These are phyloP conservation scores for Recurvirostra avosetta DNA, from an alignment of 2,113 vertebrate genomes.

Conservation along the genomic window DNA sequence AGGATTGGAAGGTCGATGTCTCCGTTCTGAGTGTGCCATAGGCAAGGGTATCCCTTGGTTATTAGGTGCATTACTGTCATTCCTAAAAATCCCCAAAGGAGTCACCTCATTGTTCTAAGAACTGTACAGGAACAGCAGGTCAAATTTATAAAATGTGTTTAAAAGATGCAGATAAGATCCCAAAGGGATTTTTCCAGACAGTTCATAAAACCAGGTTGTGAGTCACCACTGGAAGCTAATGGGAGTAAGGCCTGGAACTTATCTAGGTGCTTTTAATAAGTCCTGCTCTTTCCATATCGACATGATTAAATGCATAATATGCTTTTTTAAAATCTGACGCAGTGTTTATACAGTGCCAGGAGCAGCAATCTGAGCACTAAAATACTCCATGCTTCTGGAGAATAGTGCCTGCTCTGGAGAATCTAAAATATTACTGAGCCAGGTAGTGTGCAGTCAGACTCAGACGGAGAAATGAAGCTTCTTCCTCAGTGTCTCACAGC, in stretches of 20 bases:
- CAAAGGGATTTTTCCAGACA: conserved; percentile 25
- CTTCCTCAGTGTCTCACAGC: not conserved
- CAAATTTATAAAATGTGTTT: not conserved
- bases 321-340: not conserved
- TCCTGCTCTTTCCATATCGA: not conserved
- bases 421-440: not conserved
- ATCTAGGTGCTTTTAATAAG: conserved; percentile 23
- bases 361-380: not conserved
- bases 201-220: not conserved
- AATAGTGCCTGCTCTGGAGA: not conserved
- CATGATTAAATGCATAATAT: not conserved
- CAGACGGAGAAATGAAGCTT: not conserved
- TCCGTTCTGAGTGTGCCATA: not conserved
- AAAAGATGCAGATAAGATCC: not conserved
- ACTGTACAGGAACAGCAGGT: not conserved
- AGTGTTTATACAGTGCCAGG: not conserved
- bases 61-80: not conserved
- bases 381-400: not conserved
- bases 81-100: not conserved
- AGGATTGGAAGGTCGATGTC: rapidly evolving
- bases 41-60: not conserved
- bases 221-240: not conserved
- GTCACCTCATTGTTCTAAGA: not conserved
- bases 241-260: conserved; percentile 33
- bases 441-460: not conserved